Evolutionary conservation across 23 tunicate genomes (phyloP).

Genomic region (Trididemnum nubilum): DNA sequence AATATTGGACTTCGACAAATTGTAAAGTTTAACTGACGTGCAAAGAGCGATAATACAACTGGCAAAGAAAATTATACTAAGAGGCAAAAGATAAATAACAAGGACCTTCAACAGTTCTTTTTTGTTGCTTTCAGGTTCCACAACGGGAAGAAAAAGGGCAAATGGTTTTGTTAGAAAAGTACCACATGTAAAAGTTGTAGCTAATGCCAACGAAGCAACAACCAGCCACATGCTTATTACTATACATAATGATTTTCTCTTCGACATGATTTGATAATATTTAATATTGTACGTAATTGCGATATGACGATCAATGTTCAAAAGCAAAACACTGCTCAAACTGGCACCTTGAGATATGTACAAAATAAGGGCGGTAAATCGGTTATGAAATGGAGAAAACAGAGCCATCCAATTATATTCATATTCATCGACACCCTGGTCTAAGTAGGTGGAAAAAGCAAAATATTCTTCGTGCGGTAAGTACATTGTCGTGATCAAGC

Average conservation of each 20-base stretch:
- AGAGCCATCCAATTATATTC: slow-evolving; percentile 22
- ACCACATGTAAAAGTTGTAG: slow-evolving; percentile 7
- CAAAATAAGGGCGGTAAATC: slow-evolving; percentile 20
- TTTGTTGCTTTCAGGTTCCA: slow-evolving; percentile 5
- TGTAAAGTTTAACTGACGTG: slow-evolving; percentile 19
- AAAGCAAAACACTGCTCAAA: slow-evolving; percentile 45
- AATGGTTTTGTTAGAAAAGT: slow-evolving; percentile 23
- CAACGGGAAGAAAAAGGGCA: slow-evolving; percentile 41
- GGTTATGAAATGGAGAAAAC: slow-evolving; percentile 21
- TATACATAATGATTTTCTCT: slow-evolving; percentile 8
- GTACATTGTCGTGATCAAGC: slow-evolving; percentile 28
- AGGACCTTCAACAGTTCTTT: not conserved
- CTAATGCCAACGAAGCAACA: not conserved
- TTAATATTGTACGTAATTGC: slow-evolving; percentile 30
- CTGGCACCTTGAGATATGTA: slow-evolving; percentile 52
- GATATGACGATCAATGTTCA: slow-evolving; percentile 44
- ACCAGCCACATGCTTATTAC: slow-evolving; percentile 25
- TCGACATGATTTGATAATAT: slow-evolving; percentile 38
- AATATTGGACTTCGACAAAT: not conserved
- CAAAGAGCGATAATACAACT: slow-evolving; percentile 1
- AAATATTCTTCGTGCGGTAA: slow-evolving; percentile 41
- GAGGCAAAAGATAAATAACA: slow-evolving; percentile 12
- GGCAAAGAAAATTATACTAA: slow-evolving; percentile 29
- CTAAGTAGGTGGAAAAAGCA: slow-evolving; percentile 13
- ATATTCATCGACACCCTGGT: not conserved